Percentiles rank a stretch among this genome's conserved stretches.
Evolutionary conservation across 1,140 invertebrate genomes (phyloP).

Genomic region (Drosophila carrolli): DNA sequence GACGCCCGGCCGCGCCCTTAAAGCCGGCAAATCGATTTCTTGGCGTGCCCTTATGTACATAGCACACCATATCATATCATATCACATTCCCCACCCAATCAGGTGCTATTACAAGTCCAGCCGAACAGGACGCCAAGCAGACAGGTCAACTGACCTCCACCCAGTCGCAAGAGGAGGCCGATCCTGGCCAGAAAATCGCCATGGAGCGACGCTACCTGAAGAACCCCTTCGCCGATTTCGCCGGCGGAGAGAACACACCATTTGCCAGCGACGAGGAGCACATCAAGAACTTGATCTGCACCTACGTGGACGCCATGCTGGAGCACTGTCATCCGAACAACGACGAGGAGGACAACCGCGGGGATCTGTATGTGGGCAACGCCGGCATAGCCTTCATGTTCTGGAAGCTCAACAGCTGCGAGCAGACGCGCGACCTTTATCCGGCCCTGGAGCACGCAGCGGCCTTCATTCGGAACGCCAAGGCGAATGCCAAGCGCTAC

Average conservation of each 20-base stretch:
- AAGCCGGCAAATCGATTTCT: constrained; percentile 46
- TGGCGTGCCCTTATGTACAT: neutral
- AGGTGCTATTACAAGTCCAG: constrained; percentile 27
- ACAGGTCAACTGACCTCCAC: constrained; percentile 7
- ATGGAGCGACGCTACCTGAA: constrained; percentile 81
- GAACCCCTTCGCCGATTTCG: constrained; percentile 74
- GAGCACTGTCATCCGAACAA: constrained; percentile 71
- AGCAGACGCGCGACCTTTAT: constrained; percentile 78
- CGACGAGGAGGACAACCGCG: constrained; percentile 81
- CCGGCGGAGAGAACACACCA: constrained; percentile 63
- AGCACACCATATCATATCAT: too few species aligned
- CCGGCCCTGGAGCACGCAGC: constrained; percentile 81
- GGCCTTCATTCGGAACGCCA: constrained; percentile 85
- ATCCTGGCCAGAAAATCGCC: constrained; percentile 19
- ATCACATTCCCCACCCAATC: neutral
- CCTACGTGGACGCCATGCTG: constrained; percentile 81
- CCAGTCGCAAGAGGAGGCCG: constrained; percentile 6
- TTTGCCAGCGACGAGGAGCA: constrained; percentile 77
- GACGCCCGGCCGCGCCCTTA: constrained; percentile 48
- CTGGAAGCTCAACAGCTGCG: constrained; percentile 85
- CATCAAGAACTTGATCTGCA: constrained; percentile 80
- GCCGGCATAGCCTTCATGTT: constrained; percentile 86
- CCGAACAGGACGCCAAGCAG: constrained; percentile 1
- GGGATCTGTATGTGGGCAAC: constrained; percentile 86
- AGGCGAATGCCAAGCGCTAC: constrained; percentile 78